phyloP scores from a whole-genome alignment of 2,797 vertebrate genomes.

The Trachops cirrhosus region DNA sequence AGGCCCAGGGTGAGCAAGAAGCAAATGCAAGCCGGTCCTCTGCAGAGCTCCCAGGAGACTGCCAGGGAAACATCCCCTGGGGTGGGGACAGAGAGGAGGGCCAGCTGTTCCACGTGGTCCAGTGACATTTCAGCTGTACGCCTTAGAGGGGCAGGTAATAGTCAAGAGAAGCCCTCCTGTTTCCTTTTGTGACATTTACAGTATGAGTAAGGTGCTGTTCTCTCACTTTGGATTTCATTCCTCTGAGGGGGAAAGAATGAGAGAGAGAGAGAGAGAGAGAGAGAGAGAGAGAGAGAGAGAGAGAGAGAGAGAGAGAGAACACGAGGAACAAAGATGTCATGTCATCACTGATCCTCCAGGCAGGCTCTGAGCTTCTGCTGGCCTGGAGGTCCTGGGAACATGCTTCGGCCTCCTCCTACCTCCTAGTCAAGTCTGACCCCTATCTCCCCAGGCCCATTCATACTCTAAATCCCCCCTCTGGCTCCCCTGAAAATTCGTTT shows the following conservation, averaged over 20 bases:
- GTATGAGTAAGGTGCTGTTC: background rate
- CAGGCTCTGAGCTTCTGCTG: background rate
- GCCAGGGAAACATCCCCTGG: background rate
- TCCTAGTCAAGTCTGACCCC: background rate
- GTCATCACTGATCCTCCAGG: background rate
- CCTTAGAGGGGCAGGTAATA: background rate
- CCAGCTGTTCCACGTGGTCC: background rate
- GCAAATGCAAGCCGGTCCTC: background rate
- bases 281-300: no score
- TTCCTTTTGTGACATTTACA: background rate
- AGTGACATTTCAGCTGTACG: background rate
- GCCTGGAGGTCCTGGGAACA: background rate
- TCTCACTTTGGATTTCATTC: background rate
- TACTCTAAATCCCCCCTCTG: background rate
- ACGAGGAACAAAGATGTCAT: background rate
- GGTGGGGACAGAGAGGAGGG: background rate
- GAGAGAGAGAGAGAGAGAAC: background rate
- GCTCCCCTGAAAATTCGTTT: background rate
- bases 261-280: background rate
- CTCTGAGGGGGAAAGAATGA: background rate
- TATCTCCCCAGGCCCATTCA: background rate
- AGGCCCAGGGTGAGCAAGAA: background rate
- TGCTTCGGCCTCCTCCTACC: background rate
- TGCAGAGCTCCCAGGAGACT: background rate
- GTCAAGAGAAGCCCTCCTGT: background rate